Evolutionary conservation across 2,797 vertebrate genomes (phyloP).

Genomic region (Avahi laniger): DNA sequence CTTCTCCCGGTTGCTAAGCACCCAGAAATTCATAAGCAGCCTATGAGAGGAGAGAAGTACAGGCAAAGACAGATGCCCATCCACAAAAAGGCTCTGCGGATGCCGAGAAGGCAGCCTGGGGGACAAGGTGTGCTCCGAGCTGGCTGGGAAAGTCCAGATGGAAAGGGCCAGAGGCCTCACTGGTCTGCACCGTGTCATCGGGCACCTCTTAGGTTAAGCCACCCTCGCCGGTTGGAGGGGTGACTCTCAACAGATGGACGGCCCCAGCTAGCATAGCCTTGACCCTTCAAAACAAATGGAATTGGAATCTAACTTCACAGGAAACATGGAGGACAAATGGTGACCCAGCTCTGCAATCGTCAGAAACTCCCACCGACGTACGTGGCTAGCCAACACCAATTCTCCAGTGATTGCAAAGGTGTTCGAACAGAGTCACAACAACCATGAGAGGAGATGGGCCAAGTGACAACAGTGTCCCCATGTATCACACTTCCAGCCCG

Average conservation of each 20-base stretch:
- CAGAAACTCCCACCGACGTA: not conserved
- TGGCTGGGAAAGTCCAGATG: not conserved
- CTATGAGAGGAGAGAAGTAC: constrained; percentile 61
- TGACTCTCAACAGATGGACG: not conserved
- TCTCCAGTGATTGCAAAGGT: not conserved
- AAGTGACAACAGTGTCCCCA: not conserved
- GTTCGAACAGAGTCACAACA: not conserved
- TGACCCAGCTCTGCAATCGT: not conserved
- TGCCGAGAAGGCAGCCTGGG: constrained; percentile 20
- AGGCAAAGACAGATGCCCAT: constrained; percentile 76
- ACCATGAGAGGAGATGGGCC: not conserved
- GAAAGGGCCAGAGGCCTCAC: not conserved
- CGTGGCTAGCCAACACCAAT: not conserved
- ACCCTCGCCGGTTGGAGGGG: not conserved
- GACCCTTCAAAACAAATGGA: not conserved
- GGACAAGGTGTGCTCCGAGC: not conserved
- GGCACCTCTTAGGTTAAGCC: not conserved
- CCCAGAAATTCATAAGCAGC: constrained; percentile 71
- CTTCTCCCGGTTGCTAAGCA: constrained; percentile 83
- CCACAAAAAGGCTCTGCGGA: constrained; percentile 62
- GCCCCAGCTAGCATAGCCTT: not conserved
- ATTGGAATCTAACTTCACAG: not conserved
- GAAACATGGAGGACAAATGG: not conserved
- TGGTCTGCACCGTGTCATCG: not conserved
- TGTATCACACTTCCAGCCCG: not conserved